phyloP scores from a whole-genome alignment of 2,797 vertebrate genomes.

The Harpagifer antarcticus region DNA sequence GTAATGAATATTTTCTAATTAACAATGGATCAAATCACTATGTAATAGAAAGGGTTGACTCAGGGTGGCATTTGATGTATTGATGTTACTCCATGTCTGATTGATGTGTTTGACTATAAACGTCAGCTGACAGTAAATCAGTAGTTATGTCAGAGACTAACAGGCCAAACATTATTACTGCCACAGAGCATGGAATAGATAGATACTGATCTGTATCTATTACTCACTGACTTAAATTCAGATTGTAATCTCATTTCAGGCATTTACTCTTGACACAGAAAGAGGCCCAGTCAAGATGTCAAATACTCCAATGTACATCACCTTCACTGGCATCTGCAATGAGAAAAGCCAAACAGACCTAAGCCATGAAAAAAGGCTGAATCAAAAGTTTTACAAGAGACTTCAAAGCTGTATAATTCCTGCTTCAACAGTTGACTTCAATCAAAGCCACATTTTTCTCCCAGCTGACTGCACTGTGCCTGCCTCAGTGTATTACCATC shows the following conservation, averaged over 20 bases:
- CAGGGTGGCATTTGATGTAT: too few species aligned
- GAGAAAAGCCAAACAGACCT: not conserved
- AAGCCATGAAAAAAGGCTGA: not conserved
- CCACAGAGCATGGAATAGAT: too few species aligned
- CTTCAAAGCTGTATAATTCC: not conserved
- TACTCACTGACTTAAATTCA: too few species aligned
- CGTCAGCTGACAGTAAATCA: not conserved
- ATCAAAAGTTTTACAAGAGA: not conserved
- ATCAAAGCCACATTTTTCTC: conserved; percentile 23
- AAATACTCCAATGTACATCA: not conserved
- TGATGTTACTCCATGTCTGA: not conserved
- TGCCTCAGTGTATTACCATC: conserved; percentile 44
- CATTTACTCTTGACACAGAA: not conserved
- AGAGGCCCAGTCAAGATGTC: not conserved
- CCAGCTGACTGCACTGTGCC: conserved; percentile 55
- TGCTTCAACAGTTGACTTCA: not conserved
- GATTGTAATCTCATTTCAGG: too few species aligned
- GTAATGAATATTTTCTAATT: not conserved
- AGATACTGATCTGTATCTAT: too few species aligned
- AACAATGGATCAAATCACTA: not conserved
- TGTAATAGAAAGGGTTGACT: not conserved
- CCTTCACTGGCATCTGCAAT: not conserved
- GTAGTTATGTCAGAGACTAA: not conserved
- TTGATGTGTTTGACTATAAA: not conserved
- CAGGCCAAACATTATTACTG: too few species aligned